Evolutionary conservation across 2,888 invertebrate genomes (phyloP).

Genomic region (Nasonovia ribisnigri): DNA sequence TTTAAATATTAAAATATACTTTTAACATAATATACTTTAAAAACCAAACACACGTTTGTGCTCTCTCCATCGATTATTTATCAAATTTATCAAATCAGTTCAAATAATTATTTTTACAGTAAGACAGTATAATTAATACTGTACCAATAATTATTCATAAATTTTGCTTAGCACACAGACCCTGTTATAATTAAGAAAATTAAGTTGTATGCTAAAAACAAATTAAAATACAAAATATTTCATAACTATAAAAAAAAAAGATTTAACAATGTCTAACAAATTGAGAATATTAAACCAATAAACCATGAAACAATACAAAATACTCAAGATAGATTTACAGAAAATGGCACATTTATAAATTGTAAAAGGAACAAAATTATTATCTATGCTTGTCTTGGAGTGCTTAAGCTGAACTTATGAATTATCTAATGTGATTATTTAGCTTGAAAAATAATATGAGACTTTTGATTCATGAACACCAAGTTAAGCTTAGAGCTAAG

Average conservation of each 20-base stretch:
- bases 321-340: conserved; percentile 10
- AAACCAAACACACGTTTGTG: conserved; percentile 43
- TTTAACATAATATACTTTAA: conserved; percentile 30
- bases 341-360: conserved; percentile 47
- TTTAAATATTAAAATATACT: conserved; percentile 10
- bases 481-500: conserved; percentile 79
- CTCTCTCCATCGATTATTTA: conserved; percentile 19
- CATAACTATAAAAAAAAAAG: background rate
- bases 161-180: conserved; percentile 37
- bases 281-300: conserved; percentile 20
- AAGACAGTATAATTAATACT: background rate
- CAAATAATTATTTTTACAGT: conserved; percentile 34
- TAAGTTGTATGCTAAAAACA: conserved; percentile 1
- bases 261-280: background rate
- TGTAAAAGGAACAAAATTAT: conserved; percentile 47
- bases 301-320: conserved; percentile 24
- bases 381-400: conserved; percentile 17
- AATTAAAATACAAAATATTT: background rate
- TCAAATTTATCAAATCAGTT: conserved; percentile 40
- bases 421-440: conserved; percentile 67
- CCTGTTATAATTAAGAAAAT: conserved; percentile 37
- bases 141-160: conserved; percentile 26
- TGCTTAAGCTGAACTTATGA: conserved; percentile 44
- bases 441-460: conserved; percentile 77
- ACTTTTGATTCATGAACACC: conserved; percentile 77